Conservation (phyloP, 2,888 invertebrate species). For the Pecten maximus region DNA sequence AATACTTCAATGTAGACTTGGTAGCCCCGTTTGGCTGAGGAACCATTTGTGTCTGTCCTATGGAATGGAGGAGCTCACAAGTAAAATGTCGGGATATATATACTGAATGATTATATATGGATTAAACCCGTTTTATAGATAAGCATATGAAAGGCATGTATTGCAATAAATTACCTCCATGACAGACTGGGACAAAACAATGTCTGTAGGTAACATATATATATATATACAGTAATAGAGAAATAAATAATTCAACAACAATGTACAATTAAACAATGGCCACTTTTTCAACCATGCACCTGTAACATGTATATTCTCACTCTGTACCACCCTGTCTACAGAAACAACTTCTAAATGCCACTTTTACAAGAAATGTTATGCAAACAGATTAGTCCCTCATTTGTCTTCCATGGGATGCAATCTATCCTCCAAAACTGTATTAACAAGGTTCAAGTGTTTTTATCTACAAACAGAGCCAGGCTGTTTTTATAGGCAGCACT, state of each 20-base stretch:
- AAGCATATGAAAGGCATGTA: conserved; percentile 16
- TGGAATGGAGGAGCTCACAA: background rate
- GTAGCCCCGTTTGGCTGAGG: background rate
- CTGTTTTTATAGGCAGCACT: background rate
- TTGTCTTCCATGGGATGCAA: background rate
- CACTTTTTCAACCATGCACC: background rate
- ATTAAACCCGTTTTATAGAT: background rate
- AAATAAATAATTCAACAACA: conserved; percentile 25
- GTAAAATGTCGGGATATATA: background rate
- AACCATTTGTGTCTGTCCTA: background rate
- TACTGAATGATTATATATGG: background rate
- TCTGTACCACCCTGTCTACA: background rate
- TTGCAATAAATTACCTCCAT: background rate
- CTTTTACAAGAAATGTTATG: background rate
- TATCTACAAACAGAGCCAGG: background rate
- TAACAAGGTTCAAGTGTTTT: background rate
- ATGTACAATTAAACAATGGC: background rate
- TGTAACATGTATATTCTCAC: background rate
- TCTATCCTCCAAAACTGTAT: background rate
- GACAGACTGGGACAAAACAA: background rate
- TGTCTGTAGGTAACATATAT: background rate
- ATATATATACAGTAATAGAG: background rate
- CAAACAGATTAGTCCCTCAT: background rate
- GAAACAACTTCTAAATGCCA: background rate
- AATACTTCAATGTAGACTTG: background rate